Evolutionary conservation across 1,140 invertebrate species (phyloP).

Genomic region (Ridgeia piscesae): DNA sequence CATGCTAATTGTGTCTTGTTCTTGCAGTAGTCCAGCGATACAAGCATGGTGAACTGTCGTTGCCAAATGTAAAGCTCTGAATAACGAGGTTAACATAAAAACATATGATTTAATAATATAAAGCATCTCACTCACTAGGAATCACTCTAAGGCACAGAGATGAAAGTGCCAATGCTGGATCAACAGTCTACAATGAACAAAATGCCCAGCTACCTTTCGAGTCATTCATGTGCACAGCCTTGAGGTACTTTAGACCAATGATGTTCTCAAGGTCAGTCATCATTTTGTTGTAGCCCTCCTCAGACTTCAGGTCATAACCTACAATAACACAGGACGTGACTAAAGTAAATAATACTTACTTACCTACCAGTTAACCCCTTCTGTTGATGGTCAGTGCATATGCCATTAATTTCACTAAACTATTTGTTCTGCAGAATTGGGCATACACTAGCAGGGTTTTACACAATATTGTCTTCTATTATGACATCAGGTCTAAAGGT

Average conservation of each 20-base stretch:
- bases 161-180: background rate
- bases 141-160: too few species aligned
- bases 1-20: too few species aligned
- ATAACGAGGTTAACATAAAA: too few species aligned
- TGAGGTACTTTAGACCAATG: slow-evolving; percentile 61
- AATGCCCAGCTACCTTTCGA: slow-evolving; percentile 56
- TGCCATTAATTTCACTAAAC: background rate
- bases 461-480: too few species aligned
- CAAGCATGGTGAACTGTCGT: too few species aligned
- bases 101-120: too few species aligned
- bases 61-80: too few species aligned
- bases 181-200: background rate
- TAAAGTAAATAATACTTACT: too few species aligned
- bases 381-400: background rate
- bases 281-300: slow-evolving; percentile 55
- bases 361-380: background rate
- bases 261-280: slow-evolving; percentile 59
- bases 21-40: too few species aligned
- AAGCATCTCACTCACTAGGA: too few species aligned
- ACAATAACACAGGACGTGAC: slow-evolving; percentile 27
- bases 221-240: slow-evolving; percentile 64
- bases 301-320: slow-evolving; percentile 60
- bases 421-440: background rate
- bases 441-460: background rate
- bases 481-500: too few species aligned